phyloP scores from a whole-genome alignment of 1,140 invertebrate genomes.

The Drosophila grimshawi region DNA sequence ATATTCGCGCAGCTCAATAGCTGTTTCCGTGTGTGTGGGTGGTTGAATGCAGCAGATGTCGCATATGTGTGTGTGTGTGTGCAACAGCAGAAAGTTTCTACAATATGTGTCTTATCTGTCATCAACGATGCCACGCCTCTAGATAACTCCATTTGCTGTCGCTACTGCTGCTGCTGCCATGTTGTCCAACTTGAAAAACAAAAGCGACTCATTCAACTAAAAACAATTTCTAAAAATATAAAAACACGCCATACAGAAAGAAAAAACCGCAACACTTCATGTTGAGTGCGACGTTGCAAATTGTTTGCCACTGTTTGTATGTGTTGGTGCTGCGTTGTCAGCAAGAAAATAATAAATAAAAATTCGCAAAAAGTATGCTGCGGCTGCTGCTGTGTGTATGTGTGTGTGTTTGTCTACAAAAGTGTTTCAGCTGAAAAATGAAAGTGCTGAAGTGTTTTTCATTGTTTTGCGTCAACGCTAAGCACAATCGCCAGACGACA shows the following conservation, averaged over 20 bases:
- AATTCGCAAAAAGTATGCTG: conserved; percentile 60
- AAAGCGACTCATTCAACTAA: conserved; percentile 66
- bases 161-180: conserved; percentile 20
- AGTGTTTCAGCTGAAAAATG: conserved; percentile 70
- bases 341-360: conserved; percentile 76
- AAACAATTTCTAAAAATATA: conserved; percentile 81
- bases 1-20: conserved; percentile 40
- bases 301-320: conserved; percentile 38
- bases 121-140: conserved; percentile 34
- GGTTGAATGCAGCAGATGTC: conserved; percentile 19
- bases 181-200: conserved; percentile 43
- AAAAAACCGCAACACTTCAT: conserved; percentile 76
- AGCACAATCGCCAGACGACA: conserved; percentile 38
- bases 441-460: conserved; percentile 76
- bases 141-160: conserved; percentile 4
- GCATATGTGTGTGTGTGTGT: conserved; percentile 29
- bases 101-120: conserved; percentile 74
- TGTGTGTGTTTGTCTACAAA: conserved; percentile 32
- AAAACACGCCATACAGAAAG: conserved; percentile 71
- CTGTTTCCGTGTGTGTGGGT: conserved; percentile 2
- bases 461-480: conserved; percentile 68
- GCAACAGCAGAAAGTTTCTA: conserved; percentile 13
- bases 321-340: conserved; percentile 1
- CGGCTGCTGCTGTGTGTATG: conserved; percentile 32
- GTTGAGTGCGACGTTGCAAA: conserved; percentile 69